Evolutionary conservation across 2,113 vertebrate genomes (phyloP), one percentile per base, ranked within the genome.

Genomic region (Syngnathus typhle): DNA sequence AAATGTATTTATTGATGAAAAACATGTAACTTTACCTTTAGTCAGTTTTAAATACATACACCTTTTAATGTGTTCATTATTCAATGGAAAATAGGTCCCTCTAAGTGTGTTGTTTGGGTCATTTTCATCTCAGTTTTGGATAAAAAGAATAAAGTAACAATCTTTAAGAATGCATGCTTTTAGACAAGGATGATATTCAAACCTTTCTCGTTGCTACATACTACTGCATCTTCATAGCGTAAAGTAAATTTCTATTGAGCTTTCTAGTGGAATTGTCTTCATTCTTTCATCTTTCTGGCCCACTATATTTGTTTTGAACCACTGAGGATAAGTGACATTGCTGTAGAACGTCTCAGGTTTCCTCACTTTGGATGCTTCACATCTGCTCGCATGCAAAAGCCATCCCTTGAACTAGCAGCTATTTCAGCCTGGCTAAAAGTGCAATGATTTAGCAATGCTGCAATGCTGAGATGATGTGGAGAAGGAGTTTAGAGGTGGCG

Each of bases 351-450:
- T 54, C 69, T 68, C 56, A 63, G 56, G 44, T 74, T 65, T 82
- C 75, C 59, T 83, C 72, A 69, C 36, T 87, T 85, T 82, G 69
- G 73, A 83, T 61, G 75, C 71, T 73, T 72, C 32, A 47, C 59
- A 66, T 70, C 71, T 21, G 69, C 78, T 82, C 64, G 76, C 81
- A 77, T 84, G 77, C 66, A 82, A 85, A 87, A 83, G 52, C 11
- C 51, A 72, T 74, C 76, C 64, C 51, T 69, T 70, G 71, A 73
- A 81, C 65, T 72, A 72, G 74, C 69, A 75, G 77, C 77, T 77
- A 86, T 85, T 86, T 71, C 70, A 59, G 70, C 62, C 44, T 18
- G 60, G 66, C 69, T 76, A 7, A 66, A 77, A 43, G 74, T 81
- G 64, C 82, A 55, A 77, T 80, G 80, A 83, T 73, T 74, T 71